Conservation (phyloP, 2,113 vertebrate species). For the Prionailurus viverrinus region DNA sequence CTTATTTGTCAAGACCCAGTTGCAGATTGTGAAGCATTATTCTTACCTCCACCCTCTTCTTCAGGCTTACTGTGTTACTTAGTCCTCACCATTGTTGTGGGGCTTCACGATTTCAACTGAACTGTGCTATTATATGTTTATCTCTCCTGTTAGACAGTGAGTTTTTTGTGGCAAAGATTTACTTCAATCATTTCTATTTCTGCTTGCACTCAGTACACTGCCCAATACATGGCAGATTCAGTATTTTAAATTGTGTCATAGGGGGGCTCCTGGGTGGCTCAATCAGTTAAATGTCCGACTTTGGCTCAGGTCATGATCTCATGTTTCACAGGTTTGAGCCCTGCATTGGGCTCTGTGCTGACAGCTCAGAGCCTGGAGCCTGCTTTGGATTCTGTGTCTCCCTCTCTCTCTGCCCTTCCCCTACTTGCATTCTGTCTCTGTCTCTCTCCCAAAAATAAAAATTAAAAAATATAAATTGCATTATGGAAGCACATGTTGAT, state of each 20-base stretch:
- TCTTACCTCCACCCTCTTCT: background rate
- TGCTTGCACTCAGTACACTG: background rate
- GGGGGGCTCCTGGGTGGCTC: no score
- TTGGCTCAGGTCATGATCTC: no score
- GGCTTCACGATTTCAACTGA: background rate
- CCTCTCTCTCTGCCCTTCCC: no score
- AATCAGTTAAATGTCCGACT: no score
- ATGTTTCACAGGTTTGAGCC: no score
- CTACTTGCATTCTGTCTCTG: no score
- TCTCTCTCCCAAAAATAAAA: no score
- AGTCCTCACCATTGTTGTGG: background rate
- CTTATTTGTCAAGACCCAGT: background rate
- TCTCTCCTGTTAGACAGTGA: background rate
- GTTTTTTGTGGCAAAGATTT: background rate
- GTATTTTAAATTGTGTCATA: background rate
- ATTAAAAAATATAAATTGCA: no score
- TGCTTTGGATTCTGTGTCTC: no score
- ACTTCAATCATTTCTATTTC: background rate
- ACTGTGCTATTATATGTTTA: background rate
- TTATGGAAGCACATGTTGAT: background rate
- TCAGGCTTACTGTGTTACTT: background rate
- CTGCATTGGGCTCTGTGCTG: no score
- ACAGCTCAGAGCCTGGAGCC: no score
- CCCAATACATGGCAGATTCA: background rate
- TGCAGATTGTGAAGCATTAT: background rate